Base-by-base conservation (phyloP, 1,140 invertebrate genomes). In the Cheumatopsyche charites region DNA sequence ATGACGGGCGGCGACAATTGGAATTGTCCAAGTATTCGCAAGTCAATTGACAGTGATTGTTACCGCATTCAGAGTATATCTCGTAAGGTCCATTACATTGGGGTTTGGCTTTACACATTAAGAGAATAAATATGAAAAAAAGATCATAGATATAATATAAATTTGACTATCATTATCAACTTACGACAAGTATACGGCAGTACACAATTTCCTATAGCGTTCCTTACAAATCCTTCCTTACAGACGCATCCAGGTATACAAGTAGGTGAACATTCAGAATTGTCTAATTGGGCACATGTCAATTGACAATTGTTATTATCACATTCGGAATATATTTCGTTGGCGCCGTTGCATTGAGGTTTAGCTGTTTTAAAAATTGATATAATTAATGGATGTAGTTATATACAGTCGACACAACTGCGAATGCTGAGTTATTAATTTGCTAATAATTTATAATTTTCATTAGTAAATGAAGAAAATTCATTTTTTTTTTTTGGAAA, bases 1-100 rank as follows among this genome's bases (percentile, higher is more conserved):
- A 73, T 17, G n/a, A 45, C 12, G 55, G 58, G 0, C n/a, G 9
- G 25, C 72, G 70, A 17, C 15, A 19, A 0, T 29, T 12, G 23
- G 66, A 19, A 23, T 23, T 17, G 19, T 29, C 13, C 4, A 47
- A 47, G 55, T 68, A 52, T 1, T 1, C 29, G 45, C 72, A 73
- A 11, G 52, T 62, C 7, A 26, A 49, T 71, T 67, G 68, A 36
- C 73, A 74, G 21, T 47, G 12, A 36, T 74, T 71, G 58, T 74
- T 71, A 9, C 65, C 73, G 29, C 73, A 74, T 26, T 71, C 49
- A 7, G 68, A 62, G 25, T 49, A 74, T 21, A 62, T 43, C 62
- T 74, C 73, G 43, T 74, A 69, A 3, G 23, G 1, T 15, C 13
- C 13, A 21, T 19, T 19, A 3, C n/a, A n/a, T n/a, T n/a, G n/a